Evolutionary conservation across 1,140 invertebrate species (phyloP), one percentile per base, ranked within the genome.

Genomic region (Eupristina koningsbergeri): DNA sequence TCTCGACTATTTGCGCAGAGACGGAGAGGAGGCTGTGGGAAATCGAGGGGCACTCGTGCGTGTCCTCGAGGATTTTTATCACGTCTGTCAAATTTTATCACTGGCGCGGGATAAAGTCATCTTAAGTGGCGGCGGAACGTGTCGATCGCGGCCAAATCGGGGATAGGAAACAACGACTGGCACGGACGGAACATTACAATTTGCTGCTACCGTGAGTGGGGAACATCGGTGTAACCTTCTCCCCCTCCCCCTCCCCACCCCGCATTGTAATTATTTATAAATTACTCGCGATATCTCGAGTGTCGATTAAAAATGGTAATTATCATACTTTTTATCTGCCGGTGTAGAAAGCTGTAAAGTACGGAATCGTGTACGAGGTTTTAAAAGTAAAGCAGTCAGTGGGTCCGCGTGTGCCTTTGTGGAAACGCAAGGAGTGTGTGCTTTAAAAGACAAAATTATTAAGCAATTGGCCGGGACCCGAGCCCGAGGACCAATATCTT

Each of bases 261-360:
- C 41, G 67, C 41, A 19, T 41, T 71, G 36, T 41, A 41, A 71
- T 71, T 71, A 71, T 71, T 71, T 41, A 71, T 41, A 71, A n/a
- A 71, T 41, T 26, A 71, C 67, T 41, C n/a, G 9, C 6, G 6
- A 26, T 71, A 71, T n/a, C 39, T 71, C 36, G 67, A 9, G 9
- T n/a, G 22, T 6, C 36, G 67, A 71, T 41, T 71, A 71, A 71
- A 71, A 71, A 41, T 71, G 19, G 67, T n/a, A 71, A 71, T 71
- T 71, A 71, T 71, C 17, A 5, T 19, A 71, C 8, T 64, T 64
- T 69, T 69, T 69, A 69, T 69, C 64, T n/a, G 36, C 7, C 26
- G 67, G 22, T n/a, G 22, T 71, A 71, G 67, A 71, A 71, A 71
- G 36, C 36, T 71, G 67, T 71, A 41, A 71, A 71, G 67, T 71